Conservation (phyloP, 2,113 vertebrate genomes). For the Poicephalus meyeri region DNA sequence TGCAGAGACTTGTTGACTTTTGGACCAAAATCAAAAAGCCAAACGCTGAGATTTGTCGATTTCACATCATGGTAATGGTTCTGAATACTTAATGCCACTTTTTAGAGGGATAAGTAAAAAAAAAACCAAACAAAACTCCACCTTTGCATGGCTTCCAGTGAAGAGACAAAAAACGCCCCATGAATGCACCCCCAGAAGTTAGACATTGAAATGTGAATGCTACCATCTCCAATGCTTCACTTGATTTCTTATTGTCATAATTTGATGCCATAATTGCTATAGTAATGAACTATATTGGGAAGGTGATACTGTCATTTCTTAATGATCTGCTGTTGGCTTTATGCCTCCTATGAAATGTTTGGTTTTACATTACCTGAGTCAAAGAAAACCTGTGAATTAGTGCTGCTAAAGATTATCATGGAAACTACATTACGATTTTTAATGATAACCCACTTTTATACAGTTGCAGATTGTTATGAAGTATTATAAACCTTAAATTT, state of each 20-base stretch:
- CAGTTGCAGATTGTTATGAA: neutral
- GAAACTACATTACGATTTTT: neutral
- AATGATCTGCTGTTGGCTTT: neutral
- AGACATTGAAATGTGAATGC: neutral
- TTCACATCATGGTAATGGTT: neutral
- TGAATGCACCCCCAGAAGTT: neutral
- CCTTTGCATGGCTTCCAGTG: neutral
- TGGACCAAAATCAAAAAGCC: neutral
- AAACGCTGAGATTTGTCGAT: neutral
- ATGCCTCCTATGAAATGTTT: neutral
- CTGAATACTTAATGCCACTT: neutral
- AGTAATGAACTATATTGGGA: neutral
- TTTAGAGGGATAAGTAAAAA: neutral
- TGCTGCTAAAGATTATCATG: neutral
- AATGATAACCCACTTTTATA: neutral
- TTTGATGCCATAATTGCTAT: neutral
- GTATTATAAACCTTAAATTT: slow-evolving; percentile 31
- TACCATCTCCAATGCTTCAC: neutral
- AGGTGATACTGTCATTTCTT: neutral
- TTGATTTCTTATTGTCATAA: neutral
- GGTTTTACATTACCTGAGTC: neutral
- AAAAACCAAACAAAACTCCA: neutral
- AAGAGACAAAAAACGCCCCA: neutral
- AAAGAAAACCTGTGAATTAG: neutral
- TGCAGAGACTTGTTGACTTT: neutral